Evolutionary conservation across 2,888 invertebrate species (phyloP).

Genomic region (Trachelus iudaicus): DNA sequence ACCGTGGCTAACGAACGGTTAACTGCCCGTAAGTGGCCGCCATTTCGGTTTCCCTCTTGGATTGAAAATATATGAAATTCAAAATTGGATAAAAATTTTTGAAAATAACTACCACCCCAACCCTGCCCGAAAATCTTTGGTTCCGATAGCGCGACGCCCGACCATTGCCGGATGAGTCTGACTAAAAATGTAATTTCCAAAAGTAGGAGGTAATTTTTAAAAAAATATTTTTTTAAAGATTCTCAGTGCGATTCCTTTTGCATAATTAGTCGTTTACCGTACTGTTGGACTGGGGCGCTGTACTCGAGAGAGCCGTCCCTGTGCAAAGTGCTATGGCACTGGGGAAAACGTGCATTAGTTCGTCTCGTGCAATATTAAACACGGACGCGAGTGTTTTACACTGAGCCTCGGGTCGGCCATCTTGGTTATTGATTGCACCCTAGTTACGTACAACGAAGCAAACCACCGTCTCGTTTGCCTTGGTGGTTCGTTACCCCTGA

Average conservation of each 20-base stretch:
- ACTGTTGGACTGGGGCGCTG: too few species aligned
- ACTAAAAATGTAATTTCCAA: too few species aligned
- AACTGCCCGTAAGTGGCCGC: slow-evolving; percentile 38
- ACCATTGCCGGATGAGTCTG: not conserved
- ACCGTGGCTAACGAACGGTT: slow-evolving; percentile 54
- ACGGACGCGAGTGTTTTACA: slow-evolving; percentile 52
- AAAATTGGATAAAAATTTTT: too few species aligned
- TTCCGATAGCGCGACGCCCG: not conserved
- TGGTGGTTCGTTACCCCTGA: slow-evolving; percentile 22
- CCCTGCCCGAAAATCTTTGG: too few species aligned
- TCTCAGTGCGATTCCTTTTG: too few species aligned
- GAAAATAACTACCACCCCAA: too few species aligned
- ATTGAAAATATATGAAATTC: too few species aligned
- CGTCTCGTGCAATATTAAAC: slow-evolving; percentile 55
- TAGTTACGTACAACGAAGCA: slow-evolving; percentile 36
- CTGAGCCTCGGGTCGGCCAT: slow-evolving; percentile 46
- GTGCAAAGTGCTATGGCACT: slow-evolving; percentile 16
- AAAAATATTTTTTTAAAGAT: too few species aligned
- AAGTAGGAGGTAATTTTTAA: too few species aligned
- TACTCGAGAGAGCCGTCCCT: too few species aligned
- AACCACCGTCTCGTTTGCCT: slow-evolving; percentile 28
- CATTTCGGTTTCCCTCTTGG: too few species aligned
- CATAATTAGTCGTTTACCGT: too few species aligned
- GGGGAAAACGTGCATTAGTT: slow-evolving; percentile 42
- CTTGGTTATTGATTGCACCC: slow-evolving; percentile 53